Evolutionary conservation across 1,140 invertebrate species (phyloP), one percentile per base, ranked within the genome.

Genomic region (Dinoponera quadriceps): DNA sequence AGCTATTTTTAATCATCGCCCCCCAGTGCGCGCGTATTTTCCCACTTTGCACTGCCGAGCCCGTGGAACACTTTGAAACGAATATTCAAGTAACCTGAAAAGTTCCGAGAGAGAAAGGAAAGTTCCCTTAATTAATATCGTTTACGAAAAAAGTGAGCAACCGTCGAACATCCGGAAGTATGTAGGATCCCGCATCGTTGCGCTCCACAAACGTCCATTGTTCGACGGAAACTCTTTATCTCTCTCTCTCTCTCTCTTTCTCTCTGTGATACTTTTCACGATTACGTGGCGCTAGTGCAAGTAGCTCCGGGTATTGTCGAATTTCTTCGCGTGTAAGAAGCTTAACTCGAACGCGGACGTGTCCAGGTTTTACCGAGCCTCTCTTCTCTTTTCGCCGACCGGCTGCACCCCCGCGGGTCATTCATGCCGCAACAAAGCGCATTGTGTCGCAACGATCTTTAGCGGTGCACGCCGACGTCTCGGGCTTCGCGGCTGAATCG

Each of bases 311-410:
- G 68, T 49, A 71, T 72, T 60, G 44, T 71, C 66, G 65, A 85
- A 77, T 83, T 87, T 83, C 51, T 75, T 60, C 2, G 13, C 51
- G 29, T 38, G 22, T 82, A 87, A 83, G 65, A 9, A 86, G 84
- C 85, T 87, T 77, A 83, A 65, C 65, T 57, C 38, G 57, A 18
- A 69, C 22, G 63, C 66, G 18, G 27, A 83, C 20, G 25, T 77
- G 59, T 71, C 55, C 49, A 38, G 55, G 60, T 84, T 87, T 81
- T 72, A 80, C 13, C 54, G 27, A 62, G 20, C 68, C 63, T 65
- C 51, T 60, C 20, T 48, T 63, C 49, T 59, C 20, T 44, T 54
- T 38, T 59, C 62, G 22, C 18, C 16, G 29, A 83, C 48, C 51
- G 59, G 48, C n/a, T 71, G 0, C 16, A 22, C 49, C 38, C 16